Base-by-base conservation (phyloP, 2,888 invertebrate genomes). In the Amiota minor region DNA sequence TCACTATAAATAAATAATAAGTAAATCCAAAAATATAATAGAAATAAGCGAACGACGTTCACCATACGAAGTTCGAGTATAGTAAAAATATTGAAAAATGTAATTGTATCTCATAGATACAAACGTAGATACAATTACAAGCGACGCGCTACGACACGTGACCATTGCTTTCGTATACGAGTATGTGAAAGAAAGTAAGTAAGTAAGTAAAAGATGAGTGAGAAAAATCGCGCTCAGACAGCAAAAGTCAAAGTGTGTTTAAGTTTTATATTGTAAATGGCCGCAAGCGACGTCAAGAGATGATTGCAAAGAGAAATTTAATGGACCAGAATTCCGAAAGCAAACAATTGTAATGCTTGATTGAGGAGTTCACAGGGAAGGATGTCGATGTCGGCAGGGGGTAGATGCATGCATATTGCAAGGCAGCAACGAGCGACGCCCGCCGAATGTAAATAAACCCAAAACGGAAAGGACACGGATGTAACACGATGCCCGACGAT, bases 1-100 rank as follows among this genome's bases (percentile, higher is more conserved):
- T 83, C 83, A 84, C 83, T 83, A 85, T 83, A 83, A 83, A 83
- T 83, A 85, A 83, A 83, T 83, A 83, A 83, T 85, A 85, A 83
- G 35, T 35, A 35, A n/a, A 83, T 83, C 83, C 83, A 78, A 80
- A 70, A 75, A 74, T n/a, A n/a, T n/a, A n/a, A n/a, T n/a, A n/a
- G 72, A 74, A 45, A 68, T 71, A 74, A 72, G 50, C 72, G 47
- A 46, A 18, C 59, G 55, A 35, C 23, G 23, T 23, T 23, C 10
- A 16, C 23, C 23, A 23, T 23, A 35, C 35, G 35, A 56, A 55
- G 20, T 59, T 50, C 59, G 72, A 59, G 53, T 56, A 46, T 71
- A 70, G 85, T 85, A 71, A 81, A 85, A 82, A 85, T 82, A 82
- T 82, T 82, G 85, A 82, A 82, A 82, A 82, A 82, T 81, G 83